Base-by-base conservation (phyloP, 1,140 invertebrate genomes). In the Penaeus chinensis region DNA sequence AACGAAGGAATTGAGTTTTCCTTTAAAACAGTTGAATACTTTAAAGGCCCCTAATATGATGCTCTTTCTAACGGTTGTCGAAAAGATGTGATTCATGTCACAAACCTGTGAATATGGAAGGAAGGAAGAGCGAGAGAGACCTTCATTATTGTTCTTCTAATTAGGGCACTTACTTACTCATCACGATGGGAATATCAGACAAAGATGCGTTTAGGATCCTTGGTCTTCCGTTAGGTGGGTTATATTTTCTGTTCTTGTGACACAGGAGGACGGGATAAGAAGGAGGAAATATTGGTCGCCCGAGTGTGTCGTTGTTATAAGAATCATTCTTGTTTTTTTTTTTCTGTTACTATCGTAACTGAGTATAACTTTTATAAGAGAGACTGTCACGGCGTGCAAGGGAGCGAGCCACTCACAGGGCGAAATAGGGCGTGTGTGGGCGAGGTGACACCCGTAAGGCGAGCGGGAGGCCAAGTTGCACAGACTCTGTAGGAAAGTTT, bases 181-280 rank as follows among this genome's bases (percentile, higher is more conserved):
- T 74, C 71, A 24, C 71, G 71, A 74, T 74, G 71, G 71, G 71
- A 74, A 74, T 74, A 74, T 74, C 71, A 37, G 71, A 74, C 27
- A 74, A 74, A 37, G 71, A 74, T 74, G 71, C 71, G 18, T 74
- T 74, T 74, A 74, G 71, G 71, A 74, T 74, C 27, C 71, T 74
- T 37, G 71, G 42, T 32, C 71, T 74, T 32, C 71, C 71, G 27
- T 27, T 74, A 74, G 71, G 71, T 74, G 71, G 24, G 22, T 54
- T 74, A 74, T 24, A 74, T 19, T 32, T 27, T n/a, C 71, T 27
- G 27, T 74, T 22, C 18, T n/a, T 74, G 18, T 19, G 71, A 19
- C 24, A 19, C 18, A 24, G 20, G 27, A 74, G 5, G 71, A 24
- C n/a, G 71, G 7, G 42, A 24, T 32, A 74, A 32, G 71, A 19